Percentiles rank a stretch among this genome's conserved stretches.
These are phyloP conservation scores for Erethizon dorsatum DNA, from an alignment of 2,797 vertebrate species.

Conservation along the genomic window DNA sequence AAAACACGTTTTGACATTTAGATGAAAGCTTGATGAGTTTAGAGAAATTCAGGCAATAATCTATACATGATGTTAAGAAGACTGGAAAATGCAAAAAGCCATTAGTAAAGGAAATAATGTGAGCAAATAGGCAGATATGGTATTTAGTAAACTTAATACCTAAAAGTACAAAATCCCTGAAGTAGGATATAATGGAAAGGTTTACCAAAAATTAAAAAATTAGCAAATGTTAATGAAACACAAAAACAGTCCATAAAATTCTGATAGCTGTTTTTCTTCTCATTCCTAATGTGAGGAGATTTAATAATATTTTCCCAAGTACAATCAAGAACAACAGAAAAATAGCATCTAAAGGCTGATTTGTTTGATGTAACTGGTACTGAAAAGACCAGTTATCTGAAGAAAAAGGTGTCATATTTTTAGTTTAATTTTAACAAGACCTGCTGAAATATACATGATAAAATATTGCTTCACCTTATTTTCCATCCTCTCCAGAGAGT, in stretches of 20 bases:
- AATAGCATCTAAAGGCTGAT: conserved; percentile 77
- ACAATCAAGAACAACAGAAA: conserved; percentile 88
- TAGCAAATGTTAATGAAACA: conserved; percentile 90
- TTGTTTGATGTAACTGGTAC: not conserved
- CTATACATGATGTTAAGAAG: conserved; percentile 88
- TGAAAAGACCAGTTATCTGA: conserved; percentile 83
- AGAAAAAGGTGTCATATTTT: conserved; percentile 82
- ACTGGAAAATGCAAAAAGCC: conserved; percentile 91
- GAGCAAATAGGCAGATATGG: conserved; percentile 92
- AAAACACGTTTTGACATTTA: not conserved
- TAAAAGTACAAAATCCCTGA: conserved; percentile 88
- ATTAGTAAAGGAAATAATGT: conserved; percentile 90
- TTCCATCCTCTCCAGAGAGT: not conserved
- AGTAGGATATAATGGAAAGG: conserved; percentile 87
- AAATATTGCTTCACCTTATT: not conserved
- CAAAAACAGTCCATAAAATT: conserved; percentile 93
- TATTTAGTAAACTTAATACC: conserved; percentile 91
- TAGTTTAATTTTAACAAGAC: conserved; percentile 68
- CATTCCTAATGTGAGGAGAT: conserved; percentile 90
- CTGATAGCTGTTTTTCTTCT: conserved; percentile 83
- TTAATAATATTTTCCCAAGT: conserved; percentile 91
- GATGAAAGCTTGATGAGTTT: not conserved
- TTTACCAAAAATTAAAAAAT: conserved; percentile 88
- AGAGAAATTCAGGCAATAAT: conserved; percentile 88
- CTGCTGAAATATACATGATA: not conserved